Percentiles rank a stretch among this genome's conserved stretches.
These are phyloP conservation scores for Eucera pruinosa DNA, from an alignment of 2,888 invertebrate species.

Conservation along the genomic window DNA sequence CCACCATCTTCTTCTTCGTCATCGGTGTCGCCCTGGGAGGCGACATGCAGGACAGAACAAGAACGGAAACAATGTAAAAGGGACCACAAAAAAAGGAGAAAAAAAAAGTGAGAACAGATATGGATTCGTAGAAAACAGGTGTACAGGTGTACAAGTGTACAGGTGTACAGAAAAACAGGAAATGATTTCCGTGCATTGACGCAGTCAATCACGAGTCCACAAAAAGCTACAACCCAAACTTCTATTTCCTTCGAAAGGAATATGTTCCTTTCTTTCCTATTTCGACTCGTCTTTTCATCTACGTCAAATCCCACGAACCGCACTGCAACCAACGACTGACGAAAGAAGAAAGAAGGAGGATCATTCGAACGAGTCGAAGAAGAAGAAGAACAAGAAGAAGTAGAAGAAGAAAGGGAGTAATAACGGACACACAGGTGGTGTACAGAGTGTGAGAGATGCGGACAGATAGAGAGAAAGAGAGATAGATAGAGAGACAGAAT, in stretches of 20 bases:
- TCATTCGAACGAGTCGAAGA: constrained; percentile 6
- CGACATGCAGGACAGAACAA: neutral
- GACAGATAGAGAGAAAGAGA: constrained; percentile 45
- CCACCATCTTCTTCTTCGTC: constrained; percentile 56
- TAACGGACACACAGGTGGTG: constrained; percentile 39
- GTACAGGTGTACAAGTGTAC: too few species aligned
- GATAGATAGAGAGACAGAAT: constrained; percentile 56
- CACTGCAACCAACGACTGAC: constrained; percentile 16
- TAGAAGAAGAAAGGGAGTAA: constrained; percentile 30
- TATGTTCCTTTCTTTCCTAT: too few species aligned
- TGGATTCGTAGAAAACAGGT: too few species aligned
- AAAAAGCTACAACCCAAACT: too few species aligned
- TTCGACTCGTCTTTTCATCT: neutral
- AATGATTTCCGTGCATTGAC: neutral
- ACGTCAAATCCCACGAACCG: constrained; percentile 5
- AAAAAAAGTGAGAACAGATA: neutral
- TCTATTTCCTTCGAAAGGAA: neutral
- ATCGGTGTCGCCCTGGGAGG: constrained; percentile 36
- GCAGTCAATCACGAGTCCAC: neutral
- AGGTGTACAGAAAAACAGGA: too few species aligned
- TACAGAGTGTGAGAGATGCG: constrained; percentile 30
- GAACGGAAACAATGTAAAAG: too few species aligned
- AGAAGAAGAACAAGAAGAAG: neutral
- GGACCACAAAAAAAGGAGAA: too few species aligned
- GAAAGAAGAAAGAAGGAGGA: constrained; percentile 30